A percentile compares a stretch with the other conserved stretches of the same genome.
These are phyloP conservation scores for Centroberyx gerrardi DNA, from an alignment of 2,797 vertebrate species.

Conservation along the genomic window DNA sequence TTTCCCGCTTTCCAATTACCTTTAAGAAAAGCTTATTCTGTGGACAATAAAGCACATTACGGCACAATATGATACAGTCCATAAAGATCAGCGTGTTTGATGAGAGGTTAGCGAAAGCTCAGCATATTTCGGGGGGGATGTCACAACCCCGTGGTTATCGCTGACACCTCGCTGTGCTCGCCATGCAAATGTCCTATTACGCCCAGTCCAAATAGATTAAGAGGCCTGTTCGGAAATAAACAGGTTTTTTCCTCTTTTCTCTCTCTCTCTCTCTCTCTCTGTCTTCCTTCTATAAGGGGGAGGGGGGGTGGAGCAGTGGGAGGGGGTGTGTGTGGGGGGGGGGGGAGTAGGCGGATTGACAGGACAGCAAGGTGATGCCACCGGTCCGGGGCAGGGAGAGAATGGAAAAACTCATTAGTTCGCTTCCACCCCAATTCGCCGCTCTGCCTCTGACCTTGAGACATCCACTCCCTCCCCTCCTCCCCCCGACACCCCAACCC, in stretches of 20 bases:
- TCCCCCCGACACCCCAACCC: constrained; percentile 38
- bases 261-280: constrained; percentile 14
- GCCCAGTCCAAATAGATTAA: constrained; percentile 87
- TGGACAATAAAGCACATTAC: constrained; percentile 99
- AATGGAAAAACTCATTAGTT: constrained; percentile 85
- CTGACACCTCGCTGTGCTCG: constrained; percentile 84
- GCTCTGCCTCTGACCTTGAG: constrained; percentile 84
- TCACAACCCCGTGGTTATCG: constrained; percentile 94
- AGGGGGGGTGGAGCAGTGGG: constrained; percentile 7
- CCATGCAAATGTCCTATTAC: constrained; percentile 85
- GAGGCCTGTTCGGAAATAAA: constrained; percentile 84
- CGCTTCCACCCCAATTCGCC: constrained; percentile 82
- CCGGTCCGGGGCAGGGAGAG: constrained; percentile 67
- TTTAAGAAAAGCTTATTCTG: constrained; percentile 99
- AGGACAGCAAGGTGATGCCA: constrained; percentile 70
- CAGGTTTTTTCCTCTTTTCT: constrained; percentile 68
- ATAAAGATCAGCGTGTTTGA: constrained; percentile 99
- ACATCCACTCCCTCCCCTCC: constrained; percentile 46
- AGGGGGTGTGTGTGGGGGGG: not conserved
- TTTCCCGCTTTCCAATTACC: constrained; percentile 99
- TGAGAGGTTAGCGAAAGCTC: constrained; percentile 99
- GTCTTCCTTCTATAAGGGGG: constrained; percentile 21
- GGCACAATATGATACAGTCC: constrained; percentile 99
- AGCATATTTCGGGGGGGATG: constrained; percentile 96
- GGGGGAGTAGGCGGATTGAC: constrained; percentile 63